These are phyloP conservation scores for Xiphias gladius DNA, from an alignment of 2,113 vertebrate genomes.

Conservation along the genomic window DNA sequence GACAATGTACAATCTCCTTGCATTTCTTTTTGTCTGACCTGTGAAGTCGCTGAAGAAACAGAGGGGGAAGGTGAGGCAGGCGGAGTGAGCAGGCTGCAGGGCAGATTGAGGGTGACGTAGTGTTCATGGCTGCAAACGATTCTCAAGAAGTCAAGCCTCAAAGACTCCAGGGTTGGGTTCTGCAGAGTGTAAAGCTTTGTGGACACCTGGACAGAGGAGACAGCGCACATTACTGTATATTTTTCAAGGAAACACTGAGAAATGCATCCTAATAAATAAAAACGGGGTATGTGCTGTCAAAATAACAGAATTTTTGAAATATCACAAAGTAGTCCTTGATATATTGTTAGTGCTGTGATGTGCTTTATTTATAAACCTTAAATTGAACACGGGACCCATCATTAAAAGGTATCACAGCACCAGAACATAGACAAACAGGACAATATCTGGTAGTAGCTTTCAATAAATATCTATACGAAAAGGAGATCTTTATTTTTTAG, in stretches of 20 bases:
- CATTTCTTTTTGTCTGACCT: constrained; percentile 83
- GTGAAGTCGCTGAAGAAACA: constrained; percentile 96
- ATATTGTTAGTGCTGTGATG: not conserved
- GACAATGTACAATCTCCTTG: not conserved
- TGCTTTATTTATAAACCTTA: not conserved
- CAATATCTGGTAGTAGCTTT: not conserved
- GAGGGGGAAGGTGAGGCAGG: constrained; percentile 97
- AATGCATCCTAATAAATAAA: not conserved
- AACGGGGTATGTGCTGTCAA: not conserved
- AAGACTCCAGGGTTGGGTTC: constrained; percentile 93
- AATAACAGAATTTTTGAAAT: not conserved
- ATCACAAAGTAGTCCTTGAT: not conserved
- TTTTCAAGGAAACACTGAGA: not conserved
- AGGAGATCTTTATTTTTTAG: no score
- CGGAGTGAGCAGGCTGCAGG: constrained; percentile 95
- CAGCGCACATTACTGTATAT: not conserved
- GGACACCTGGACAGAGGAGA: constrained; percentile 85
- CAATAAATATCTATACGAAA: not conserved
- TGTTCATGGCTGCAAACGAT: constrained; percentile 98
- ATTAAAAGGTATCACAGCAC: not conserved
- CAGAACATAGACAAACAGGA: no score
- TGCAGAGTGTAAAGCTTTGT: constrained; percentile 91
- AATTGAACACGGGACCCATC: not conserved
- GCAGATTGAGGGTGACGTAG: constrained; percentile 97
- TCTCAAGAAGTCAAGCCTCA: constrained; percentile 95